phyloP scores from a whole-genome alignment of 2,797 vertebrate species.

The Alca torda region DNA sequence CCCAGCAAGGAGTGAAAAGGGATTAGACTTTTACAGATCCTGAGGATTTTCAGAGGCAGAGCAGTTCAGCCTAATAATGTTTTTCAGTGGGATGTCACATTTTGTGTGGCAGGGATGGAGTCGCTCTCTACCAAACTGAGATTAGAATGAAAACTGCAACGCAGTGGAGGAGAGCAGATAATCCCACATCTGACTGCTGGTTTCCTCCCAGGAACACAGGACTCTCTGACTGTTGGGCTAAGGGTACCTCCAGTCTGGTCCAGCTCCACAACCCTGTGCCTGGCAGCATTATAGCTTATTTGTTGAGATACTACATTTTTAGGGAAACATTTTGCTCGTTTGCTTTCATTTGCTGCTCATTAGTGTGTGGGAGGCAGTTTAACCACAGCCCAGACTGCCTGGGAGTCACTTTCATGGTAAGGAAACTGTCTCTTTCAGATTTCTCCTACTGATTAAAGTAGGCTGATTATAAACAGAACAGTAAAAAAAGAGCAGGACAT shows the following conservation, averaged over 20 bases:
- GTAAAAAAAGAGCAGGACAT: background rate
- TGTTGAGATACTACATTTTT: background rate
- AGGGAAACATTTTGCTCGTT: background rate
- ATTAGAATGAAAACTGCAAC: background rate
- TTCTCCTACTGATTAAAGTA: background rate
- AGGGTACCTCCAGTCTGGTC: background rate
- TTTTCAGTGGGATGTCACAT: background rate
- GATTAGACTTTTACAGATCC: background rate
- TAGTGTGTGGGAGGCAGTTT: conserved; percentile 21
- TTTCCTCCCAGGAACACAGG: background rate
- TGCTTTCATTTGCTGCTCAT: background rate
- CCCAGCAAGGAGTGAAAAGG: background rate
- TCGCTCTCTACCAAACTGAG: background rate
- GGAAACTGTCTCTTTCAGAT: background rate
- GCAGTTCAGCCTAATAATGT: background rate
- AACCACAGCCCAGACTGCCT: background rate
- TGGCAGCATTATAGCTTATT: background rate
- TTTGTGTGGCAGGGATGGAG: background rate
- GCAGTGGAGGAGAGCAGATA: background rate
- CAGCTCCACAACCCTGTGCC: background rate
- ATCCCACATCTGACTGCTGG: background rate
- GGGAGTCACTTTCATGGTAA: background rate
- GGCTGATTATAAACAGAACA: background rate
- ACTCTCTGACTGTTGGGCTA: background rate
- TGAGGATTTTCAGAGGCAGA: background rate